Percentiles rank a stretch among this genome's conserved stretches.
Conservation (phyloP, 2,888 invertebrate species). For the Bruchidius siliquastri region DNA sequence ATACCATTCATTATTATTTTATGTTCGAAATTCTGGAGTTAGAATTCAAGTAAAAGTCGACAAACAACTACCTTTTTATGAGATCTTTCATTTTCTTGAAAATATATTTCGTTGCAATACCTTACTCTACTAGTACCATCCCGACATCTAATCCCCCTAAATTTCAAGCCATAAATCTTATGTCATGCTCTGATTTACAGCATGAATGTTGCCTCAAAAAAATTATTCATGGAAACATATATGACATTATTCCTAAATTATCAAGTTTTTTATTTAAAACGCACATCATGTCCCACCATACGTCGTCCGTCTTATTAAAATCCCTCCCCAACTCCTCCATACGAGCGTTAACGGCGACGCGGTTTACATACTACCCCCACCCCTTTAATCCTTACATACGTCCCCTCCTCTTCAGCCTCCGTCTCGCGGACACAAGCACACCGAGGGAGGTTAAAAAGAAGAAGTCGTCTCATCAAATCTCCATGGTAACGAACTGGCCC, state of each 20-base stretch:
- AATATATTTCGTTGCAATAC: no score
- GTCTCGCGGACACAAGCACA: conserved; percentile 35
- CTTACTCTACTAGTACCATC: no score
- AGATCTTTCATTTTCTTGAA: no score
- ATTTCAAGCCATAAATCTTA: no score
- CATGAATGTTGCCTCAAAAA: background rate
- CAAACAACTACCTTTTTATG: no score
- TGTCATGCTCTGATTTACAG: no score
- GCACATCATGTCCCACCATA: background rate
- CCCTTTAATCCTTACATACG: background rate
- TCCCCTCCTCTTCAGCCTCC: background rate
- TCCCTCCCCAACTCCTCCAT: background rate
- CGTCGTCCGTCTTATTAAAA: background rate
- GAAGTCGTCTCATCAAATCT: conserved; percentile 50
- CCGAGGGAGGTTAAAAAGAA: conserved; percentile 48
- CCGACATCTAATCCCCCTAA: no score
- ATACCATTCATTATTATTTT: no score
- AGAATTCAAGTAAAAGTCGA: no score
- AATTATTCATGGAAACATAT: background rate
- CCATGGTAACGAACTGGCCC: conserved; percentile 52
- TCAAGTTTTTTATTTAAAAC: background rate
- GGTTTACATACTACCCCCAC: background rate
- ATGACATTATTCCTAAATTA: background rate
- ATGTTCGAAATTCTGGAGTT: no score
- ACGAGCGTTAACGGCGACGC: background rate